Conservation (phyloP, 2,797 vertebrate species). For the Dipus sagitta region DNA sequence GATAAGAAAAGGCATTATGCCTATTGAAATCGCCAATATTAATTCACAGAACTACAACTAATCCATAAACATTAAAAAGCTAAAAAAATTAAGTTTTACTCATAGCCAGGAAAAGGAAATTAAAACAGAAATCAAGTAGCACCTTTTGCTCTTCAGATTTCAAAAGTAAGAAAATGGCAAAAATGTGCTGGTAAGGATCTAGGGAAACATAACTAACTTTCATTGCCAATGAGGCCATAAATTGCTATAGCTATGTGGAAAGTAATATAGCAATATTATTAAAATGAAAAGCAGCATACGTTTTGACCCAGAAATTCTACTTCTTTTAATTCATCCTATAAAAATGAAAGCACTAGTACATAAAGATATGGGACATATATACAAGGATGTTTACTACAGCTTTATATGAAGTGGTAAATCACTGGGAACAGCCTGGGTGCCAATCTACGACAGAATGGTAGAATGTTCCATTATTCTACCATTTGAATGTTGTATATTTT, state of each 20-base stretch:
- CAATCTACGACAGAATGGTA: background rate
- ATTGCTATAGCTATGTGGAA: background rate
- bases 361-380: background rate
- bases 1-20: background rate
- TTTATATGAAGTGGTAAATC: background rate
- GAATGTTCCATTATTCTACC: background rate
- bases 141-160: background rate
- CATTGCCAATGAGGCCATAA: background rate
- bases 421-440: background rate
- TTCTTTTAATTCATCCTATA: constrained; percentile 14
- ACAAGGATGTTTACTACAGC: background rate
- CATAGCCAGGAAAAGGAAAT: background rate
- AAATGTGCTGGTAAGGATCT: background rate
- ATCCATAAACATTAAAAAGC: background rate
- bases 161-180: background rate
- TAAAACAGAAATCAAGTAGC: background rate
- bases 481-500: background rate
- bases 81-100: background rate
- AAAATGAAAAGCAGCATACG: background rate
- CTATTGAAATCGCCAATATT: background rate
- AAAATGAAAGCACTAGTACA: background rate
- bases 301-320: background rate
- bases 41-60: background rate
- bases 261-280: background rate
- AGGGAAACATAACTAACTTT: background rate